Evolutionary conservation across 2,113 vertebrate genomes (phyloP), one percentile per base, ranked within the genome.

Genomic region (Coryphaenoides rupestris): DNA sequence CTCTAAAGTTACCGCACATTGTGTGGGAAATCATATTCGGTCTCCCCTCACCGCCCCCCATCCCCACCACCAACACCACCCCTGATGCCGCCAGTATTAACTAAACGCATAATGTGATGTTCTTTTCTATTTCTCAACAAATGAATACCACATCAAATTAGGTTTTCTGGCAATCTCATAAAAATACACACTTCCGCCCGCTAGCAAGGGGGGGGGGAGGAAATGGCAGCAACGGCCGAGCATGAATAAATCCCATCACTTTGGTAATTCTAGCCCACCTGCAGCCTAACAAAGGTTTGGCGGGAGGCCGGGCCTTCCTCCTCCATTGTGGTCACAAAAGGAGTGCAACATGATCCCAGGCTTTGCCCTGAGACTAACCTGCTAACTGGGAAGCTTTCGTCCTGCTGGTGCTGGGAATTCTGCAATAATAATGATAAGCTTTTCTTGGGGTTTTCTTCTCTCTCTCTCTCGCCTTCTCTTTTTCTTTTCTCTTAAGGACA

Each of bases 231-330:
- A 82, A 74, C 28, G 74, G 55, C 66, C n/a, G 21, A n/a, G 68
- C 57, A 74, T 66, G 78, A 86, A 86, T 66, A 80, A 86, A 86
- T 84, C 83, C 83, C 68, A 76, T 79, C 78, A 79, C 69, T 75
- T 68, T 61, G 64, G 87, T 83, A 89, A 88, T 82, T 85, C 81
- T 74, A 88, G 66, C 77, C 80, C 75, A 81, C 76, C 84, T 79
- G 73, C 58, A n/a, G 64, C 50, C 61, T 24, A 82, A 88, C 86
- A 86, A 89, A 87, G 69, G 80, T 73, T 45, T n/a, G 57, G 74
- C 73, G 69, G 85, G 75, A 84, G 78, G 80, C 74, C 80, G 70
- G 79, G 63, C 77, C 73, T 84, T 86, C 78, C 83, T 82, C 77
- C 68, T 74, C 66, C 79, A 80, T 80, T 72, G 75, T 70, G 62